Evolutionary conservation across 2,888 invertebrate genomes (phyloP), one percentile per base, ranked within the genome.

Genomic region (Urechis unicinctus): DNA sequence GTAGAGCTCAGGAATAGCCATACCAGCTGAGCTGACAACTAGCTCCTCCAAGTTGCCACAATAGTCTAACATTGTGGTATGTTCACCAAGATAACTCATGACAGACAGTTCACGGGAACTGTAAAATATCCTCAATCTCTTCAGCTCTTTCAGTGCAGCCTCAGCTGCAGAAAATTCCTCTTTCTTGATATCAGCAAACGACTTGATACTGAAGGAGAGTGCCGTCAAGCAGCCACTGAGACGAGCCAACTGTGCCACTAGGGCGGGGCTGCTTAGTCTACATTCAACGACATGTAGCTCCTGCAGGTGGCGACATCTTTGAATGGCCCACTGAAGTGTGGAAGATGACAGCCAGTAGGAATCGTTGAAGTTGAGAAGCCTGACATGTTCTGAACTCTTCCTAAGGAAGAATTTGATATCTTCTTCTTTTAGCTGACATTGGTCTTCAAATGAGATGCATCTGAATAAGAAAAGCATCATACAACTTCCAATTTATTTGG

Each of bases 261-360:
- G 66, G n/a, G 65, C 63, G 46, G 69, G 67, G 31, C 64, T 58
- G 25, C 67, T 66, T 13, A 74, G 57, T 50, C 61, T 64, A 52
- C 71, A 70, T 47, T 73, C 71, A 2, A 73, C 65, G n/a, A 74
- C 57, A 49, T 65, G 68, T 1, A 74, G 64, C 28, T 66, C 59
- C 21, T 59, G 63, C 5, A 73, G 61, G 53, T 68, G 65, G 55
- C 59, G 63, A 58, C 74, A 74, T 43, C 63, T 65, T 4, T 63
- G 57, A 24, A 73, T 61, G n/a, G 59, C 59, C 42, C 64, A 61
- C 25, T 66, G 64, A 9, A 72, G 55, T 13, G 60, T 59, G 4
- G 62, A 55, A 2, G 67, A 62, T 1, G 66, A 58, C 36, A 71
- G 52, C 74, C 74, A 74, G 61, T 73, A 69, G 56, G 72, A 73